Base-by-base conservation (phyloP, 2,797 vertebrate species). In the Neoniphon sammara region DNA sequence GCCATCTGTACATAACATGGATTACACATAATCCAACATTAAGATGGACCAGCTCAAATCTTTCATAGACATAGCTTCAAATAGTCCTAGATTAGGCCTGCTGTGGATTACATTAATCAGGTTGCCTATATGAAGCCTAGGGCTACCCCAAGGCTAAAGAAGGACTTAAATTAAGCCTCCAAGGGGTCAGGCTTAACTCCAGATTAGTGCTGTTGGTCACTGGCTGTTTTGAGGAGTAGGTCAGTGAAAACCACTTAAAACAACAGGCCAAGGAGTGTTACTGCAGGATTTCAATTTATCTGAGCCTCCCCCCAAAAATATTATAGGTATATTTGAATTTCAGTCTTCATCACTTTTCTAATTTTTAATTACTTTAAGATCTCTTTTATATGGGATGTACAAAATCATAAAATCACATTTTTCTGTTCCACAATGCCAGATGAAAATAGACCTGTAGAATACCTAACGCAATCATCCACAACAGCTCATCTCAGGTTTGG, bases 21-120 rank as follows among this genome's bases (percentile, higher is more conserved):
- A 86, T 91, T 87, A 91, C 77, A 78, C 73, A 73, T 86, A 85
- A 88, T 91, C 83, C 84, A 75, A 88, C 57, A 60, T 83, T 83
- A 36, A 71, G 73, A 69, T 73, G 78, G 78, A 85, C 60, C 63
- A 31, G 80, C 78, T 89, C 73, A 85, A 54, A 87, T 46, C 63
- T 82, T 73, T 65, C 73, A 62, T 79, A 73, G 47, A 80, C 57
- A 47, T 77, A 78, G 70, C 77, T 73, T 73, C 74, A 75, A 76
- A 85, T 78, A 20, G 47, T 70, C 74, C 67, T 62, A 46, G 18
- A 3, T n/a, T 50, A 7, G 81, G 72, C 63, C 76, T 58, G 81
- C 83, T 81, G 57, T 81, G 52, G 77, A 52, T 78, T 27, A 73
- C 67, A 75, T 49, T 49, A 49, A 49, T 66, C 63, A 60, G 57